Conservation (phyloP, 2,888 invertebrate genomes). For the Latrodectus hesperus region DNA sequence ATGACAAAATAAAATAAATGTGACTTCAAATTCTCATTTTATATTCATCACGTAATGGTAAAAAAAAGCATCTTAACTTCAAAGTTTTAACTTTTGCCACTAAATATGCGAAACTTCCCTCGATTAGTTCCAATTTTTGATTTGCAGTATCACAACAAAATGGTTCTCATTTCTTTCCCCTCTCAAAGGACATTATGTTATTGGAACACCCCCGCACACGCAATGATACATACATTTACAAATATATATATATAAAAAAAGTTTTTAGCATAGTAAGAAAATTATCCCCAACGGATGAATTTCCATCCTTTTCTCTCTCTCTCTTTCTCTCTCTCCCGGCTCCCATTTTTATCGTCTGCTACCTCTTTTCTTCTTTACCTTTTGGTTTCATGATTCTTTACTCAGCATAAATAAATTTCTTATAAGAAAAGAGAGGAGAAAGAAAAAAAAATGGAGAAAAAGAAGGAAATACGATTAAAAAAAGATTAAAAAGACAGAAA, state of each 20-base stretch:
- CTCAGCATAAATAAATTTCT: slow-evolving; percentile 64
- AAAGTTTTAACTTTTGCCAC: no score
- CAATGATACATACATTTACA: slow-evolving; percentile 11
- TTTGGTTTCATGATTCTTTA: slow-evolving; percentile 67
- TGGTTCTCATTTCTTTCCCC: slow-evolving; percentile 42
- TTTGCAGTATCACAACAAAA: slow-evolving; percentile 61
- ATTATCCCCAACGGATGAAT: slow-evolving; percentile 66
- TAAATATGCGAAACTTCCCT: slow-evolving; percentile 52
- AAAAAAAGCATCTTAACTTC: no score
- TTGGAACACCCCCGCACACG: slow-evolving; percentile 25
- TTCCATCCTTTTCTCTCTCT: slow-evolving; percentile 53
- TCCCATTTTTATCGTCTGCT: slow-evolving; percentile 20
- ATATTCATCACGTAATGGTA: no score
- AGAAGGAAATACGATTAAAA: slow-evolving; percentile 58
- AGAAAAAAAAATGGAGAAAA: neutral
- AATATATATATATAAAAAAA: slow-evolving; percentile 25
- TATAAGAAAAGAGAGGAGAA: slow-evolving; percentile 13
- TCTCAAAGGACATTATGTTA: slow-evolving; percentile 56
- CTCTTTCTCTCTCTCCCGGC: slow-evolving; percentile 29
- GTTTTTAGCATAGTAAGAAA: slow-evolving; percentile 28
- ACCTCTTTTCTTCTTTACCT: slow-evolving; percentile 48
- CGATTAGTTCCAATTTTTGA: slow-evolving; percentile 34
- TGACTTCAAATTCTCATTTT: no score
- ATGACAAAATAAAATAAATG: no score
- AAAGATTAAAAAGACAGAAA: slow-evolving; percentile 67